These are phyloP conservation scores for Drosophila fulvimacula DNA, from an alignment of 2,888 invertebrate species.

Conservation along the genomic window DNA sequence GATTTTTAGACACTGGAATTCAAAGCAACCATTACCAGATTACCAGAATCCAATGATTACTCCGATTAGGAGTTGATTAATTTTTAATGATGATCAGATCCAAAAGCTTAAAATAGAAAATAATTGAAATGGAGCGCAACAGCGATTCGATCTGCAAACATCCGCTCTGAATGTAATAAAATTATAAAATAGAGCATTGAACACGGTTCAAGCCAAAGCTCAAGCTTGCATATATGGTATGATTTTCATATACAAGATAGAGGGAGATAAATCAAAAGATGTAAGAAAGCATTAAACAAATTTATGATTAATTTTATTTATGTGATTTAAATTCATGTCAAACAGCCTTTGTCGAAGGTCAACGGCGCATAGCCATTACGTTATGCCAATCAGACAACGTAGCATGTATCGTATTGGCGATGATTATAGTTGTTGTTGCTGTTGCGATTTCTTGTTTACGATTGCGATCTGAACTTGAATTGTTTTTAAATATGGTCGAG, in stretches of 20 bases:
- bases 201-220: not conserved
- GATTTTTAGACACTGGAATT: not conserved
- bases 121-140: not conserved
- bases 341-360: slow-evolving; percentile 49
- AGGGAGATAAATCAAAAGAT: not conserved
- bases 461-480: slow-evolving; percentile 69
- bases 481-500: slow-evolving; percentile 49
- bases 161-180: too few relatives aligned
- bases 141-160: not conserved
- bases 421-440: slow-evolving; percentile 22
- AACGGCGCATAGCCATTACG: slow-evolving; percentile 32
- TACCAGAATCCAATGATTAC: not conserved
- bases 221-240: not conserved
- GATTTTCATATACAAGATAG: not conserved
- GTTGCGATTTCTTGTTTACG: slow-evolving; percentile 42
- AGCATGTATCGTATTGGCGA: slow-evolving; percentile 22
- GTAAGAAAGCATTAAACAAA: slow-evolving; percentile 13
- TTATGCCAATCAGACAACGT: slow-evolving; percentile 42
- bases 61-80: not conserved
- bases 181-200: too few relatives aligned
- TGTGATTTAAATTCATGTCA: slow-evolving; percentile 59
- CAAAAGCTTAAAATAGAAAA: not conserved
- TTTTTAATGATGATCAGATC: not conserved
- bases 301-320: slow-evolving; percentile 55
- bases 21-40: too few relatives aligned